Base-by-base conservation (phyloP, 2,113 vertebrate genomes). In the Phrynosoma platyrhinos region DNA sequence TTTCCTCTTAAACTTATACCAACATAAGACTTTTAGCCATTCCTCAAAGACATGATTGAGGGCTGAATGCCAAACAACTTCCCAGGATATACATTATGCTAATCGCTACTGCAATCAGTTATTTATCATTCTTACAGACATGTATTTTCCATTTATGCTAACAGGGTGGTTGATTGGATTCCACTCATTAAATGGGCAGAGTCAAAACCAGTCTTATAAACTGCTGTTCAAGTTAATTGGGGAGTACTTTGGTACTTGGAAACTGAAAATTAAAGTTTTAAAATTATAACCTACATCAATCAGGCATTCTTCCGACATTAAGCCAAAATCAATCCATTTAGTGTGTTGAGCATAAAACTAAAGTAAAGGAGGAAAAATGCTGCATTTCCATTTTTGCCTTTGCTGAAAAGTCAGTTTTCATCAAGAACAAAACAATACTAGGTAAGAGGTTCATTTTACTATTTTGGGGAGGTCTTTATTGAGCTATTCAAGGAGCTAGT, bases 161-260 rank as follows among this genome's bases (percentile, higher is more conserved):
- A 94, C 89, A 94, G 92, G 88, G 90, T 91, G 87, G 89, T 94
- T 95, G 95, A 96, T 95, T 96, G 94, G 94, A 96, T 96, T 96
- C 94, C 93, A 85, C 93, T 96, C 95, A 95, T 97, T 96, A 95
- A 95, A 92, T 93, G 86, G 92, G 83, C 76, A 93, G 91, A 96
- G 91, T 94, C 91, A 95, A 95, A 96, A 88, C 87, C 88, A 83
- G 87, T 94, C 88, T 94, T 93, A 94, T 84, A 93, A 96, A 96
- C 87, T 90, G 92, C 91, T 91, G 83, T 93, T 94, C 90, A 92
- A 93, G 89, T 93, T 95, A 96, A 96, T 95, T 95, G 93, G 89
- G 84, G 92, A 92, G 84, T 89, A 85, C 69, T 23, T 88, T 72
- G 91, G 84, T 88, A 89, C 58, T 93, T 86, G 94, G 92, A 93